These are phyloP conservation scores for Vireo griseus DNA, from an alignment of 2,797 vertebrate genomes.

Conservation along the genomic window DNA sequence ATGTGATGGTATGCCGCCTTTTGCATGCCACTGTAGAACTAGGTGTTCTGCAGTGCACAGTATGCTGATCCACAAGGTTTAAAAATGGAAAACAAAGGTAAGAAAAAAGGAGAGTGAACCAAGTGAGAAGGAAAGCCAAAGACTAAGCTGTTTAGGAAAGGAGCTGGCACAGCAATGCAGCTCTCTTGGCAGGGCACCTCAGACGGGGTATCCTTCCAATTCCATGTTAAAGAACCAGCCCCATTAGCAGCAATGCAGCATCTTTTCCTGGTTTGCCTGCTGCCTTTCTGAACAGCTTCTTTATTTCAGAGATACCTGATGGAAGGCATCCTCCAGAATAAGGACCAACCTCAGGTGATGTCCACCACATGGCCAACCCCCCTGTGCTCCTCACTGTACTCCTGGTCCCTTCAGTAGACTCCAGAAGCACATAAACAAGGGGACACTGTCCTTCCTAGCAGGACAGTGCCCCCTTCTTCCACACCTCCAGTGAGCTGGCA, in stretches of 20 bases:
- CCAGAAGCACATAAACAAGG: not conserved
- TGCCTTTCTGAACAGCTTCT: not conserved
- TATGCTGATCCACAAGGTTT: not conserved
- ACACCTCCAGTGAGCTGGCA: not conserved
- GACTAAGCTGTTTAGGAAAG: not conserved
- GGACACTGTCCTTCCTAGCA: not conserved
- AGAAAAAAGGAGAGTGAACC: not conserved
- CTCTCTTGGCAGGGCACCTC: not conserved
- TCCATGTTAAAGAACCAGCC: not conserved
- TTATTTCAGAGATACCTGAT: not conserved
- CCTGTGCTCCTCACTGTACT: not conserved
- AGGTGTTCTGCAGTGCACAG: not conserved
- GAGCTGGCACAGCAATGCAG: not conserved
- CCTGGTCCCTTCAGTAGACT: not conserved
- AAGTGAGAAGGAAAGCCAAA: not conserved
- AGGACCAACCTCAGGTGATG: not conserved
- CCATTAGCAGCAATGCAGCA: not conserved
- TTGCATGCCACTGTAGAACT: not conserved
- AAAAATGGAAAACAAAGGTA: not conserved
- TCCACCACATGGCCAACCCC: not conserved
- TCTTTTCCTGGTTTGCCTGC: not conserved
- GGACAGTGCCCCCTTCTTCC: not conserved
- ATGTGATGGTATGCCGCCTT: accelerated
- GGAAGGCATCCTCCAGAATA: not conserved
- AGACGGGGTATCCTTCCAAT: not conserved